Percentiles rank a stretch among this genome's conserved stretches.
phyloP scores from a whole-genome alignment of 2,888 invertebrate genomes.

The Leptinotarsa rubiginosa region DNA sequence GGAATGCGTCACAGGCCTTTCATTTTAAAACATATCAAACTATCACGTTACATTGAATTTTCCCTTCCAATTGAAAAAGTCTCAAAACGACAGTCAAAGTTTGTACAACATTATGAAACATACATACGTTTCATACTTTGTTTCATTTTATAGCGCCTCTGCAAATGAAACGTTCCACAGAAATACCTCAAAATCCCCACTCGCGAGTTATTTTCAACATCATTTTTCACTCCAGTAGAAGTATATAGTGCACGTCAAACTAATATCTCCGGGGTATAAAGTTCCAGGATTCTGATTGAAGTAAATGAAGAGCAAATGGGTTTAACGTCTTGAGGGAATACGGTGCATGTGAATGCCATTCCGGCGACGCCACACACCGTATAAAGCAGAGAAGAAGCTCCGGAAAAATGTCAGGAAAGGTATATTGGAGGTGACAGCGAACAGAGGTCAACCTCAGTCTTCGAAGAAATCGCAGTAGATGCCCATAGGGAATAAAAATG shows the following conservation, averaged over 20 bases:
- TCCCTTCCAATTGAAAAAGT: too few relatives aligned
- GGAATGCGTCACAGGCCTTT: too few relatives aligned
- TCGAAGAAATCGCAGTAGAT: constrained; percentile 52
- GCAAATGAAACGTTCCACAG: neutral
- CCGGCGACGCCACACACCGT: constrained; percentile 31
- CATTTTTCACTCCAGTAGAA: constrained; percentile 62
- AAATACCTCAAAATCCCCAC: neutral
- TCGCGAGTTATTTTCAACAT: constrained; percentile 58
- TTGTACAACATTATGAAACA: too few relatives aligned
- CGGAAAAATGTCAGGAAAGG: constrained; percentile 52
- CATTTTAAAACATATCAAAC: too few relatives aligned
- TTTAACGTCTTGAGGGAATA: constrained; percentile 59
- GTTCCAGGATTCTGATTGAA: constrained; percentile 63
- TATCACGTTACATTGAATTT: too few relatives aligned
- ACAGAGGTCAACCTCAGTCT: constrained; percentile 59
- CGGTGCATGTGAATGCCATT: constrained; percentile 45
- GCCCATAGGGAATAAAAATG: constrained; percentile 40
- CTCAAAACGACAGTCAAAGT: too few relatives aligned
- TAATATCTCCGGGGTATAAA: constrained; percentile 64
- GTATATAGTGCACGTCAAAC: constrained; percentile 61
- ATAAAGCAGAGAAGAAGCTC: constrained; percentile 37
- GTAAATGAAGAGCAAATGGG: constrained; percentile 65
- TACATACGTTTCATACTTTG: neutral
- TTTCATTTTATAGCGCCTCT: neutral
- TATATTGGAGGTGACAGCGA: constrained; percentile 59